Conservation (phyloP, 1,140 invertebrate species). For the Trichonephila clavipes region DNA sequence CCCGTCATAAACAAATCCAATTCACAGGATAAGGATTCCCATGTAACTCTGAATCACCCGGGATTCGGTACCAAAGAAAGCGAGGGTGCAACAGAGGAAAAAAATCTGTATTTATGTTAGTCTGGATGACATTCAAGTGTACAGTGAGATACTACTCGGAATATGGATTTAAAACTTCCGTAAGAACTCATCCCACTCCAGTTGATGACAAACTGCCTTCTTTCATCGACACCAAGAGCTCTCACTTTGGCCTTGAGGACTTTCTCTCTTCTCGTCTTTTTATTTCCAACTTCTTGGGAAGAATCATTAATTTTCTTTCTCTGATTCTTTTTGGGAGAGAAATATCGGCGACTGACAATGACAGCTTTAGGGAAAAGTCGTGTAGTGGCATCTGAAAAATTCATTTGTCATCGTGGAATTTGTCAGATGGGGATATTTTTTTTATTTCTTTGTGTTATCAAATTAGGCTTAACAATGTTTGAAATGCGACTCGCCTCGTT, state of each 20-base stretch:
- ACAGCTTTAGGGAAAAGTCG: constrained; percentile 7
- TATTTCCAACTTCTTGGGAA: constrained; percentile 23
- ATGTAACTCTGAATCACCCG: not conserved
- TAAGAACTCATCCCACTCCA: constrained; percentile 41
- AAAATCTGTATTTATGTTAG: constrained; percentile 54
- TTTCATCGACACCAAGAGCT: constrained; percentile 27
- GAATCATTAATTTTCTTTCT: constrained; percentile 35
- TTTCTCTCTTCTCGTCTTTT: not conserved
- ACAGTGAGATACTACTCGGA: constrained; percentile 25
- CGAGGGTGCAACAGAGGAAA: not conserved
- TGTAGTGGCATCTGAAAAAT: constrained; percentile 18
- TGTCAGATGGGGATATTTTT: not conserved
- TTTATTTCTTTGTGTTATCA: not conserved
- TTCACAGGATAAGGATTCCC: not conserved
- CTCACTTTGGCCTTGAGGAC: not conserved
- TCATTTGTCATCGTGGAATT: constrained; percentile 22
- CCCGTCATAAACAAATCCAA: constrained; percentile 26
- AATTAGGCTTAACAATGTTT: constrained; percentile 38
- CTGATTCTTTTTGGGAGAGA: not conserved
- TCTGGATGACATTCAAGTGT: constrained; percentile 16
- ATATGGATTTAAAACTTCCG: constrained; percentile 67
- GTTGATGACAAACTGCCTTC: constrained; percentile 57
- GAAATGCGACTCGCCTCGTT: not conserved
- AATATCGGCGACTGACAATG: not conserved
- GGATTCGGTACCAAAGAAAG: not conserved